These are phyloP conservation scores for Lordiphosa fenestrarum DNA, from an alignment of 2,888 invertebrate species.

Conservation along the genomic window DNA sequence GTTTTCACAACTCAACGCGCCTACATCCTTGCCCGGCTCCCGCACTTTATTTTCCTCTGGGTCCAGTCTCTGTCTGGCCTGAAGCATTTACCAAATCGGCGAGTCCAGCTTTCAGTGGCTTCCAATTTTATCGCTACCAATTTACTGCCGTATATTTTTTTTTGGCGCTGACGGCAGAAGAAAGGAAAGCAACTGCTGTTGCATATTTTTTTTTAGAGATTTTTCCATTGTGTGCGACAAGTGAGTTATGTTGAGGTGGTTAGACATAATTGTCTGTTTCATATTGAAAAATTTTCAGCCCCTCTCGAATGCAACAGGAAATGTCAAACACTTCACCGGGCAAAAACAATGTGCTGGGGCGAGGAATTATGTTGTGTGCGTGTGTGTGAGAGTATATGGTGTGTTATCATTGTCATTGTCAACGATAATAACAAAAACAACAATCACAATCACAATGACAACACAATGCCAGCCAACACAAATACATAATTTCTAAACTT, in stretches of 20 bases:
- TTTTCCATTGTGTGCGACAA: conserved; percentile 23
- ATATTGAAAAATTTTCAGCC: not conserved
- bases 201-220: conserved; percentile 16
- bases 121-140: conserved; percentile 42
- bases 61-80: conserved; percentile 5
- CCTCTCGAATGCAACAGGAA: conserved; percentile 43
- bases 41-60: conserved; percentile 9
- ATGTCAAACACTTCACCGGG: conserved; percentile 55
- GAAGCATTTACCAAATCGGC: conserved; percentile 16
- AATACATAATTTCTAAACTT: conserved; percentile 43
- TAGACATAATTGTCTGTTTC: conserved; percentile 21
- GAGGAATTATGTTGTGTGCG: conserved; percentile 3
- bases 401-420: conserved; percentile 53
- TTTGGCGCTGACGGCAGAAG: not conserved
- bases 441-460: conserved; percentile 21
- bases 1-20: conserved; percentile 46
- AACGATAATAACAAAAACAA: conserved; percentile 36
- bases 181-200: conserved; percentile 8
- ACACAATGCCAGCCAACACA: conserved; percentile 21
- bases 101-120: conserved; percentile 30
- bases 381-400: conserved; percentile 24
- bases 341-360: conserved; percentile 49
- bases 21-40: conserved; percentile 13
- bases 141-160: conserved; percentile 30
- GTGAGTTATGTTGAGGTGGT: conserved; percentile 56